Evolutionary conservation across 2,797 vertebrate genomes (phyloP), one percentile per base, ranked within the genome.

Genomic region (Sternarchorhynchus goeldii): DNA sequence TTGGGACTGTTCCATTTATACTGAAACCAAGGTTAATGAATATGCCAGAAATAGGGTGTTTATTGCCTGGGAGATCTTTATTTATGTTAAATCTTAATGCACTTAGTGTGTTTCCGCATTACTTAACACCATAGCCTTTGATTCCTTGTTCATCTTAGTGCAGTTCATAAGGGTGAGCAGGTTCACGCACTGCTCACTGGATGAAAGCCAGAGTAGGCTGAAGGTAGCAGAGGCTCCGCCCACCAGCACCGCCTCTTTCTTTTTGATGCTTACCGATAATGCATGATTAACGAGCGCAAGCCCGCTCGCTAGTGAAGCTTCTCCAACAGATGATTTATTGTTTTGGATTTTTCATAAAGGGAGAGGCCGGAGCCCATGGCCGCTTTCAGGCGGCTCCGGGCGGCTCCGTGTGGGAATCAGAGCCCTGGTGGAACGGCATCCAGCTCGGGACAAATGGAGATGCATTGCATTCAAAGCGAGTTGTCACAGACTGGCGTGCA

Each of bases 371-470:
- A 53, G 25, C 20, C 32, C 25, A 5, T 62, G 90, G 87, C 86
- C 89, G 88, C 59, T 57, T 18, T 93, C 93, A 90, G 87, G 87
- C 84, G 89, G 92, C 93, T 92, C 93, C 93, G 90, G 87, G 87
- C 84, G 89, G 92, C 93, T 92, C 92, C 90, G 91, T 91, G 90
- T 75, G 89, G 89, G 90, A 89, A 90, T 91, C 90, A 88, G 92
- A 92, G 90, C 90, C 16, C 90, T 45, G 92, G 94, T 93, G 93
- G 93, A 95, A 94, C 93, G 92, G 93, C 92, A 93, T 92, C 91
- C 92, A 94, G 93, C 93, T 92, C 88, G 91, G 94, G 93, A 95
- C 92, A 94, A 95, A 95, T 93, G 90, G 90, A 91, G 90, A 91
- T 87, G 85, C 92, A 92, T 94, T 94, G 92, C 87, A 91, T 88